These are phyloP conservation scores for Keiferia lycopersicella DNA, from an alignment of 2,888 invertebrate genomes.

Conservation along the genomic window DNA sequence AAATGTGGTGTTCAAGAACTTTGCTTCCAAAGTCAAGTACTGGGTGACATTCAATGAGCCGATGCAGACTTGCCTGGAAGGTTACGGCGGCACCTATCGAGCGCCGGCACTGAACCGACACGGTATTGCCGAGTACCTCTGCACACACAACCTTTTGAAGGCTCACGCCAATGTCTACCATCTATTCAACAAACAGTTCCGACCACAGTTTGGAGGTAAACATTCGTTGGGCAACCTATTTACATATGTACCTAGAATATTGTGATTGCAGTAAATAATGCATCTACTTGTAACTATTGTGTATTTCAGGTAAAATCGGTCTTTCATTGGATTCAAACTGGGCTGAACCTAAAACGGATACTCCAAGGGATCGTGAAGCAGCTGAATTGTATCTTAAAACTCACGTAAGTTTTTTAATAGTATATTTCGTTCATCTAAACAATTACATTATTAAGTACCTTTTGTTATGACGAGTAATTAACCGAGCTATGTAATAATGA, in stretches of 20 bases:
- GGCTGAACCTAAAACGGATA: conserved; percentile 80
- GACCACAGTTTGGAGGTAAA: conserved; percentile 77
- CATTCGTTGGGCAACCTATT: too few species aligned
- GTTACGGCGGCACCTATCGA: conserved; percentile 82
- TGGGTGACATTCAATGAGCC: conserved; percentile 93
- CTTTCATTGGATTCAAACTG: conserved; percentile 83
- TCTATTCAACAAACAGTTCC: conserved; percentile 82
- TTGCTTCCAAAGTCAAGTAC: conserved; percentile 83
- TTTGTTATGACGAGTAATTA: not conserved
- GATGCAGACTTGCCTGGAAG: conserved; percentile 77
- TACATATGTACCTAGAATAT: too few species aligned
- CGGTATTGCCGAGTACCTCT: conserved; percentile 84
- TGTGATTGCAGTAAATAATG: not conserved
- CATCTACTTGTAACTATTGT: not conserved
- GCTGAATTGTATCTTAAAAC: conserved; percentile 83
- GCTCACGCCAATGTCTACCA: conserved; percentile 88
- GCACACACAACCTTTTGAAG: conserved; percentile 86
- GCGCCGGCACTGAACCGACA: conserved; percentile 82
- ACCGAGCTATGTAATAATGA: not conserved
- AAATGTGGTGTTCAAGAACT: conserved; percentile 81
- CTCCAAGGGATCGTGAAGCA: conserved; percentile 79
- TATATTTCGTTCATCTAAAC: not conserved
- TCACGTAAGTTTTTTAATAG: conserved; percentile 68
- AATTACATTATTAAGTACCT: not conserved
- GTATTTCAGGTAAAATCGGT: conserved; percentile 79